phyloP scores from a whole-genome alignment of 2,888 invertebrate genomes.

The Hydraecia micacea region DNA sequence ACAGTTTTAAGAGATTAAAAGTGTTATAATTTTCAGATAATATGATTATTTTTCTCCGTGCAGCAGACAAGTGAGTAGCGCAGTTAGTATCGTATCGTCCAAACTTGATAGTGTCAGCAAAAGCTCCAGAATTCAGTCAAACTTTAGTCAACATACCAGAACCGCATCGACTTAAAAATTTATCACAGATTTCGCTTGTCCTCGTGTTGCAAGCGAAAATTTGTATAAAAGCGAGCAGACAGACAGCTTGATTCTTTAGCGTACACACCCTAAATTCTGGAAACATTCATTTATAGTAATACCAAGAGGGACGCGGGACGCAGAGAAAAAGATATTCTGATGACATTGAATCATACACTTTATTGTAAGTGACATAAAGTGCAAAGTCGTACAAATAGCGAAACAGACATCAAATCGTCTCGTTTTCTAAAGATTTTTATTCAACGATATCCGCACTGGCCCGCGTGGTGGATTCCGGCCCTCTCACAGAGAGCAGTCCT shows the following conservation, averaged over 20 bases:
- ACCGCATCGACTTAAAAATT: slow-evolving; percentile 65
- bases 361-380: not conserved
- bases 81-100: not conserved
- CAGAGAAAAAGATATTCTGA: not conserved
- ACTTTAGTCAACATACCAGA: slow-evolving; percentile 38
- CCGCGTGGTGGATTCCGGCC: too few species aligned
- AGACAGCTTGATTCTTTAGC: slow-evolving; percentile 38
- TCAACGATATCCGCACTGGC: not conserved
- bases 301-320: not conserved
- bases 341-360: not conserved
- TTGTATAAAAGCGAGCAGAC: slow-evolving; percentile 69
- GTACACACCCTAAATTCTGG: slow-evolving; percentile 57
- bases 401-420: not conserved
- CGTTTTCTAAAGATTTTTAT: not conserved
- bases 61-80: not conserved
- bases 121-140: slow-evolving; percentile 56
- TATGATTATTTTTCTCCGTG: not conserved
- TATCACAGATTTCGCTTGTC: slow-evolving; percentile 66
- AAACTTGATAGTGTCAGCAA: not conserved
- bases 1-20: not conserved
- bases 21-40: not conserved
- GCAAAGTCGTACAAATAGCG: not conserved
- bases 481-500: too few species aligned
- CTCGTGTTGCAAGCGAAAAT: slow-evolving; percentile 68
- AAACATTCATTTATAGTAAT: not conserved